These are phyloP conservation scores for Yoshiicerus persimilis DNA, from an alignment of 1,140 invertebrate species.

Conservation along the genomic window DNA sequence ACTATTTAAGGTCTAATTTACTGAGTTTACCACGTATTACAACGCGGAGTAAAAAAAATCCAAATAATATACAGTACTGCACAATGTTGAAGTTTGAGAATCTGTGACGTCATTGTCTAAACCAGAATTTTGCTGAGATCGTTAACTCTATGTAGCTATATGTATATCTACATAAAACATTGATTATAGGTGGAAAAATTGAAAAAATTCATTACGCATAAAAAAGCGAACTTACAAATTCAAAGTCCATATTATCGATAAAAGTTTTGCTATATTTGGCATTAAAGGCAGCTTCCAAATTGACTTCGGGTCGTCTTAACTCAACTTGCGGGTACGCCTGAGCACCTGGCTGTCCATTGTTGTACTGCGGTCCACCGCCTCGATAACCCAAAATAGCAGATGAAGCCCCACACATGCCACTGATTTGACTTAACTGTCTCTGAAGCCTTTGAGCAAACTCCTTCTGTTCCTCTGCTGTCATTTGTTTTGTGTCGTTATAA, in stretches of 20 bases:
- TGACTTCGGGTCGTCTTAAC: conserved; percentile 41
- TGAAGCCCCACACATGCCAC: conserved; percentile 46
- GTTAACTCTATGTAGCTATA: too few relatives aligned
- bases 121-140: too few relatives aligned
- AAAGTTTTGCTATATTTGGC: conserved; percentile 55
- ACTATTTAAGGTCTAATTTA: too few relatives aligned
- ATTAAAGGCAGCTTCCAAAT: conserved; percentile 47
- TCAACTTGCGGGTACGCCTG: conserved; percentile 39
- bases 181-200: conserved; percentile 23
- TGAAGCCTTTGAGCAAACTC: conserved; percentile 48
- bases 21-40: too few relatives aligned
- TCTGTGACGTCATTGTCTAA: too few relatives aligned
- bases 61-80: too few relatives aligned
- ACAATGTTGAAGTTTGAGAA: too few relatives aligned
- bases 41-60: too few relatives aligned
- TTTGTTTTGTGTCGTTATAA: conserved; percentile 48
- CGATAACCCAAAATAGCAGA: conserved; percentile 42
- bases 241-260: conserved; percentile 72
- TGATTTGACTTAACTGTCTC: conserved; percentile 48
- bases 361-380: conserved; percentile 27
- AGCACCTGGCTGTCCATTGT: conserved; percentile 16
- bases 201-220: neutral
- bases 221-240: conserved; percentile 72
- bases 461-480: conserved; percentile 48
- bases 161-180: too few relatives aligned